phyloP scores from a whole-genome alignment of 2,888 invertebrate species.

The Aleiodes alternator region DNA sequence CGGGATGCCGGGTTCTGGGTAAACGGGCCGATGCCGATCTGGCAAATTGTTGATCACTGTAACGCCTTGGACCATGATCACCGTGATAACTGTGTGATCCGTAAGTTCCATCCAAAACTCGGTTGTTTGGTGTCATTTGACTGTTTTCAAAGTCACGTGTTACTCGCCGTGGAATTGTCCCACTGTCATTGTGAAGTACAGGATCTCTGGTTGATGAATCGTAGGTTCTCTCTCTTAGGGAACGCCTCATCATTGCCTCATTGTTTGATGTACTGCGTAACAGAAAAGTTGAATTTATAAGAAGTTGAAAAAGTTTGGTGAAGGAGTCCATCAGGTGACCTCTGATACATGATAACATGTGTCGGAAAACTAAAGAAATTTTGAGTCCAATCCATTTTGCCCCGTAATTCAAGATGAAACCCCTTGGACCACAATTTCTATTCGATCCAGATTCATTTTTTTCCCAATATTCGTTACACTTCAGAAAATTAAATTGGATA shows the following conservation, averaged over 20 bases:
- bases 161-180: conserved; percentile 62
- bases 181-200: conserved; percentile 61
- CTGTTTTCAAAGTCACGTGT: conserved; percentile 63
- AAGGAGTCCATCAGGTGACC: too few relatives aligned
- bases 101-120: conserved; percentile 55
- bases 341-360: too few relatives aligned
- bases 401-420: too few relatives aligned
- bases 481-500: too few relatives aligned
- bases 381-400: too few relatives aligned
- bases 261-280: conserved; percentile 57
- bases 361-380: too few relatives aligned
- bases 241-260: conserved; percentile 66
- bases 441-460: too few relatives aligned
- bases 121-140: conserved; percentile 48
- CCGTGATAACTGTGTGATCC: conserved; percentile 58
- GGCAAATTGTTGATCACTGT: conserved; percentile 79
- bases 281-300: background rate
- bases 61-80: conserved; percentile 60
- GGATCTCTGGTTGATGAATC: conserved; percentile 59
- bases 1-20: conserved; percentile 77
- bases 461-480: too few relatives aligned
- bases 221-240: conserved; percentile 66
- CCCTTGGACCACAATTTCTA: too few relatives aligned
- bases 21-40: conserved; percentile 90
- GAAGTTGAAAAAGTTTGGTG: too few relatives aligned